Base-by-base conservation (phyloP, 1,140 invertebrate genomes). In the Drosophila repletoides region DNA sequence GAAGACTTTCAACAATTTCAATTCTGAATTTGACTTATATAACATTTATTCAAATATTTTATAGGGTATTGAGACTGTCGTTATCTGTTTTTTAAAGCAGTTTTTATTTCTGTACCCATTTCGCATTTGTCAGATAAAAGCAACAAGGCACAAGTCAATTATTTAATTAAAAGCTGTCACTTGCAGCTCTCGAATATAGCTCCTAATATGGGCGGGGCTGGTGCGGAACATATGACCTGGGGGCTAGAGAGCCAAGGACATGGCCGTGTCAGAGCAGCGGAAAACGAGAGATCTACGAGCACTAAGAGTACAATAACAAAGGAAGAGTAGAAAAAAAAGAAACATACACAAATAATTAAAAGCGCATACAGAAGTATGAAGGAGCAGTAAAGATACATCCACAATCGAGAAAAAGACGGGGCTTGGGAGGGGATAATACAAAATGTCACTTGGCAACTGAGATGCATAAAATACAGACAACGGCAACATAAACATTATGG, bases 121-220 rank as follows among this genome's bases (percentile, higher is more conserved):
- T n/a, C n/a, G n/a, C n/a, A 10, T 55, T 74, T 68, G 72, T 34
- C 68, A 84, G 64, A 77, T 81, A 69, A 65, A 66, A 69, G 36
- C 66, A 63, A 52, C 55, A 63, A 55, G 36, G 34, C 38, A 68
- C 38, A 60, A 86, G 79, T 75, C 71, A 84, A 79, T 84, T 84
- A 84, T 79, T 80, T 84, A 83, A 83, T 83, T 83, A 83, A 83
- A 83, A 66, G 77, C 77, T 83, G 77, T 83, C 77, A 76, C 58
- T 74, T 63, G 66, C 71, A 60, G 9, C 29, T 10, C 51, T 53
- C 49, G 29, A 46, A 76, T 72, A 46, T 40, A 24, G 36, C 67
- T 52, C 46, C 55, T 75, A 67, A 79, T 79, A 55, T 68, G 59
- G 36, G n/a, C n/a, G 12, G 29, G 15, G 21, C 3, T 26, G 10